phyloP scores from a whole-genome alignment of 2,888 invertebrate genomes.

The Myopa tessellatipennis region DNA sequence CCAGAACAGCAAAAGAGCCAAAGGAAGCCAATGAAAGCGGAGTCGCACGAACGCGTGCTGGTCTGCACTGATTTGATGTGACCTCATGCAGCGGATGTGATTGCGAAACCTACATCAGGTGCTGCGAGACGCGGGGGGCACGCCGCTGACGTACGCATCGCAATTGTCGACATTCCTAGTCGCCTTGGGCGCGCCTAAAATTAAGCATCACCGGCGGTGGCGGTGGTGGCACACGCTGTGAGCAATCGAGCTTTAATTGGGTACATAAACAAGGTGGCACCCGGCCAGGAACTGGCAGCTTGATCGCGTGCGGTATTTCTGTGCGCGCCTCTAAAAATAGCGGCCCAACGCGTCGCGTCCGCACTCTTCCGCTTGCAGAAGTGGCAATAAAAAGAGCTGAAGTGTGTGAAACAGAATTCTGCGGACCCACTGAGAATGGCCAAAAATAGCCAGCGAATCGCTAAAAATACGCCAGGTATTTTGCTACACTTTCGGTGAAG shows the following conservation, averaged over 20 bases:
- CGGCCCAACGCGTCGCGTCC: slow-evolving; percentile 43
- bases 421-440: slow-evolving; percentile 40
- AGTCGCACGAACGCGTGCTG: background rate
- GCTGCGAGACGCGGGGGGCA: background rate
- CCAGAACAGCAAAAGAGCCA: too few relatives aligned
- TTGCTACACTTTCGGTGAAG: background rate
- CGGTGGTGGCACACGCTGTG: slow-evolving; percentile 48
- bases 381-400: background rate
- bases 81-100: slow-evolving; percentile 52
- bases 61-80: background rate
- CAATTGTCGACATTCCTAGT: slow-evolving; percentile 22
- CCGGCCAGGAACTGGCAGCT: slow-evolving; percentile 54
- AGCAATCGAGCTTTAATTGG: slow-evolving; percentile 59
- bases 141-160: slow-evolving; percentile 9
- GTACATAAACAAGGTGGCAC: slow-evolving; percentile 57
- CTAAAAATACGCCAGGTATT: slow-evolving; percentile 42
- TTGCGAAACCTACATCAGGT: background rate
- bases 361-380: slow-evolving; percentile 33
- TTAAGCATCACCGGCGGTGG: slow-evolving; percentile 44
- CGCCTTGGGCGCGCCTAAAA: slow-evolving; percentile 25
- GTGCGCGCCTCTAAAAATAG: slow-evolving; percentile 55
- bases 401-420: slow-evolving; percentile 30
- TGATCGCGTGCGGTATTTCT: slow-evolving; percentile 64
- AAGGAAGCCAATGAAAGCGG: background rate
- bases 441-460: slow-evolving; percentile 52